Base-by-base conservation (phyloP, 2,888 invertebrate genomes). In the Acanthosepion esculentum region DNA sequence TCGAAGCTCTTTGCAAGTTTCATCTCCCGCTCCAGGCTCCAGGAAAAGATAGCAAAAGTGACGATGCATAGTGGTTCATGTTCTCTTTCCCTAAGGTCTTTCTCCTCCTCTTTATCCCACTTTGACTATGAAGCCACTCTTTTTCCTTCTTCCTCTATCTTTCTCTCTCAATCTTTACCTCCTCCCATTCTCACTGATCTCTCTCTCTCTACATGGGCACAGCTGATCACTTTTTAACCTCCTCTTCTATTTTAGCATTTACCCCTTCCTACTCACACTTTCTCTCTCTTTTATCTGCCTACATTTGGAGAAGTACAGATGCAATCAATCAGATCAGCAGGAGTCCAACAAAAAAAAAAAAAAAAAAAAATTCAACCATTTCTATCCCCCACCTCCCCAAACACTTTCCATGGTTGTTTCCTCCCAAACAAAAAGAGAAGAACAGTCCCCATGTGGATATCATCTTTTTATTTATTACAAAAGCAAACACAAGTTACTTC, bases 11-110 rank as follows among this genome's bases (percentile, higher is more conserved):
- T 95, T 95, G 10, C 95, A 95, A 95, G 95, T 95, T 48, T 95
- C 95, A 59, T 95, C 95, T 64, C 95, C 95, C 33, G 95, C 95
- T 94, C 95, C 95, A n/a, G 95, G 95, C 41, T 94, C 94, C 26
- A 93, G 95, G 48, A 95, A 95, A 95, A 95, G 95, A 55, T 94
- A 94, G 93, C 93, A 93, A 93, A 93, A 93, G 50, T 93, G 93
- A 93, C 93, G 23, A 15, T 93, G 50, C 93, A 93, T 48, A 53
- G 48, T 53, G 93, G 48, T 53, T 93, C 93, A 93, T 78, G 78
- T 78, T 78, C 78, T 78, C 78, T 78, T 78, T 78, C 93, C 93
- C 93, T 93, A 93, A 53, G 48, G 48, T 93, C 93, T 93, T n/a
- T 33, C 53, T 93, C 48, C 48, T 93, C 93, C 48, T 53, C 92